Percentiles rank a stretch among this genome's conserved stretches.
phyloP scores from a whole-genome alignment of 2,888 invertebrate species.

The Cheilosia pagana region DNA sequence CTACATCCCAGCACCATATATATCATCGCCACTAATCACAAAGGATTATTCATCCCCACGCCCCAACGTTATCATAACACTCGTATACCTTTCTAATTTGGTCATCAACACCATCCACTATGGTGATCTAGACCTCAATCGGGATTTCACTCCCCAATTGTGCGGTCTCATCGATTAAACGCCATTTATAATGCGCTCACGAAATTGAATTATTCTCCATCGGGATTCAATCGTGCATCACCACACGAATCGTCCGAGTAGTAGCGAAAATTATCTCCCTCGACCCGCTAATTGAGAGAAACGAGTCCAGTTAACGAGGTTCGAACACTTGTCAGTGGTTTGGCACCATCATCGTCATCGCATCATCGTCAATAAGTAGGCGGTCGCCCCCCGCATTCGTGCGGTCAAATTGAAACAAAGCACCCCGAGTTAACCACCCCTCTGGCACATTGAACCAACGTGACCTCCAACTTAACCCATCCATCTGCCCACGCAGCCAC shows the following conservation, averaged over 20 bases:
- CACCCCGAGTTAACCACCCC: neutral
- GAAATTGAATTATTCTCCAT: constrained; percentile 57
- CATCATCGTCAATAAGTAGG: constrained; percentile 50
- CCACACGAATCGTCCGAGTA: constrained; percentile 2
- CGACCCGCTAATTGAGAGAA: constrained; percentile 69
- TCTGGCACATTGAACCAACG: constrained; percentile 5
- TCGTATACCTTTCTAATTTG: no score
- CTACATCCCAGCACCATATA: no score
- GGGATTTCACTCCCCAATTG: neutral
- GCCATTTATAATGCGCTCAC: constrained; percentile 51
- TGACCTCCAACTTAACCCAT: constrained; percentile 9
- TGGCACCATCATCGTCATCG: constrained; percentile 66
- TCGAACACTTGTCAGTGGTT: constrained; percentile 74
- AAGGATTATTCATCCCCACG: no score
- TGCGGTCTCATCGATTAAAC: constrained; percentile 53
- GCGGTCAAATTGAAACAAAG: constrained; percentile 34
- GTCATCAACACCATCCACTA: no score
- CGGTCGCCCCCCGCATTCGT: constrained; percentile 7
- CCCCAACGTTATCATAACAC: no score
- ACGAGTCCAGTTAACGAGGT: constrained; percentile 56
- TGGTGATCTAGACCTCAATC: no score
- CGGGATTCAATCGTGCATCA: constrained; percentile 52
- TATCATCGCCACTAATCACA: no score
- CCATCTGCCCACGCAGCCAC: neutral
- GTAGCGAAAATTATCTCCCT: constrained; percentile 43